Percentiles rank a stretch among this genome's conserved stretches.
These are phyloP conservation scores for Sarcophaga caerulescens DNA, from an alignment of 2,888 invertebrate species.

Conservation along the genomic window DNA sequence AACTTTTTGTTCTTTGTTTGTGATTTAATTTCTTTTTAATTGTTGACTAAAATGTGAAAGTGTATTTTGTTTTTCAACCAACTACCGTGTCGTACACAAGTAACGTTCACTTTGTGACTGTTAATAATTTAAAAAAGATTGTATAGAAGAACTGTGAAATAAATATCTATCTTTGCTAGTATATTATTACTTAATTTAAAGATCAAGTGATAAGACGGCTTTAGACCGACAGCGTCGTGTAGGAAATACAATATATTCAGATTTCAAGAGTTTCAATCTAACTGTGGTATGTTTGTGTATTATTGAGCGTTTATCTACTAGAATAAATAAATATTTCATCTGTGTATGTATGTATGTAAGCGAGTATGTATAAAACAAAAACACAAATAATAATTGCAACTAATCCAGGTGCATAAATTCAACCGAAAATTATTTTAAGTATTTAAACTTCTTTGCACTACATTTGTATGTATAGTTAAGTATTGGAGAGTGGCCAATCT, in stretches of 20 bases:
- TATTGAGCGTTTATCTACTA: neutral
- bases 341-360: neutral
- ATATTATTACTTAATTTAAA: constrained; percentile 77
- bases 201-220: constrained; percentile 70
- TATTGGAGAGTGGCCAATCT: too few species aligned
- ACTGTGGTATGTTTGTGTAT: neutral
- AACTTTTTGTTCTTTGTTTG: too few species aligned
- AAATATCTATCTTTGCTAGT: constrained; percentile 34
- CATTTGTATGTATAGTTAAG: neutral
- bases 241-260: constrained; percentile 29
- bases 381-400: neutral
- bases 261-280: constrained; percentile 25
- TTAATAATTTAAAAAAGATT: constrained; percentile 42
- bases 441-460: neutral
- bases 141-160: constrained; percentile 32
- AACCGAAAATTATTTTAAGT: neutral
- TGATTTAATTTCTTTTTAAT: constrained; percentile 34
- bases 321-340: neutral
- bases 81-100: constrained; percentile 21
- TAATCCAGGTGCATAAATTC: neutral
- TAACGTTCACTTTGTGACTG: constrained; percentile 48
- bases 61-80: constrained; percentile 32
- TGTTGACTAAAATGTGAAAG: neutral
- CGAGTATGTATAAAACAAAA: neutral
- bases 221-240: constrained; percentile 26